Base-by-base conservation (phyloP, 1,140 invertebrate species). In the Neoseiulus cucumeris region DNA sequence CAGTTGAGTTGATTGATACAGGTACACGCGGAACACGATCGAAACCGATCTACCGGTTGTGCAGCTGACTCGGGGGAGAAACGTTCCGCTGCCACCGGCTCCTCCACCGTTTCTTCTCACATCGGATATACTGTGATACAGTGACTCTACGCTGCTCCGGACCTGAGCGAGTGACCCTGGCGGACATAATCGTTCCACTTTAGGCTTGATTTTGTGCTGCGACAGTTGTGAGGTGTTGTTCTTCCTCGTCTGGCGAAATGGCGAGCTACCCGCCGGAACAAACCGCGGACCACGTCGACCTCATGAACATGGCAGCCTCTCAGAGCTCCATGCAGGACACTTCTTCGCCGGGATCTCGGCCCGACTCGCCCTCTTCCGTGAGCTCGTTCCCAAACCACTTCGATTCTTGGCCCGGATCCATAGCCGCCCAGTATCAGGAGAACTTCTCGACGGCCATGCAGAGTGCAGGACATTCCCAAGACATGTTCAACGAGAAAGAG, bases 281-380 rank as follows among this genome's bases (percentile, higher is more conserved):
- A 33, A 59, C 51, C 25, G 17, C 33, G 51, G 51, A 59, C 33
- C 51, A 59, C 51, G 51, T 29, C 9, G 14, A 14, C 14, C 22
- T 59, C 22, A 59, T 29, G 25, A 59, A 29, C 14, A 33, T 25
- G 14, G 25, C 51, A 25, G 25, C 25, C 14, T 33, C 25, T 17
- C 25, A 29, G 51, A 33, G 33, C 51, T 14, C 51, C 4, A 59
- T 59, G 33, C 51, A 59, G 17, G 51, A 59, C 22, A 59, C 51
- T 9, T 59, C 51, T 14, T 59, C 51, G 22, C 51, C 51, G 17
- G 51, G 51, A 25, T 59, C 51, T 25, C 51, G 51, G 22, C 25
- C 51, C 51, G 51, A 59, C 51, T 59, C 51, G 22, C 51, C 51
- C 4, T 59, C 51, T 14, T 59, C 51, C 14, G 51, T 59, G 51